phyloP scores from a whole-genome alignment of 2,113 vertebrate genomes.

The Oenanthe melanoleuca region DNA sequence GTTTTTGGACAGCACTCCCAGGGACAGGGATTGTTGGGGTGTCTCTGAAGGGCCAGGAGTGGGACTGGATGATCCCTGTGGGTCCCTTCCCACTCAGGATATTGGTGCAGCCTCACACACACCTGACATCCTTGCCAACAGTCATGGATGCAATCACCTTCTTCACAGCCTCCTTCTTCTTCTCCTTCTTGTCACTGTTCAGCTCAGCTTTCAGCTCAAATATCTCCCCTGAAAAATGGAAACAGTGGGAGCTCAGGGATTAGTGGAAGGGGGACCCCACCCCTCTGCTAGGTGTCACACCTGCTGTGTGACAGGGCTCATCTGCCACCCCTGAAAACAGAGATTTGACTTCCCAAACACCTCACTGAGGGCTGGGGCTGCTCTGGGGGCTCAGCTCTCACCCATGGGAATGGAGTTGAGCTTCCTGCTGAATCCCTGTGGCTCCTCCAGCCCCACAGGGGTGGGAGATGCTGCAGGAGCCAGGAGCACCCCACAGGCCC shows the following conservation, averaged over 20 bases:
- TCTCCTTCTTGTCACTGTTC: conserved; percentile 99
- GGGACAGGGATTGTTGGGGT: neutral
- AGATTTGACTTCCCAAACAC: neutral
- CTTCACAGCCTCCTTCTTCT: conserved; percentile 99
- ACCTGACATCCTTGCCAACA: conserved; percentile 98
- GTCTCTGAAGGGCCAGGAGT: neutral
- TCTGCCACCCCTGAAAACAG: neutral
- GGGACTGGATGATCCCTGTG: fast-evolving
- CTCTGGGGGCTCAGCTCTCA: neutral
- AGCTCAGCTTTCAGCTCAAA: conserved; percentile 98
- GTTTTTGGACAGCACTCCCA: fast-evolving
- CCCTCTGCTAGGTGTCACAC: neutral
- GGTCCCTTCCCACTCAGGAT: neutral
- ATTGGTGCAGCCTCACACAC: neutral
- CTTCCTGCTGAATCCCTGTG: fast-evolving
- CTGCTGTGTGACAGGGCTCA: fast-evolving
- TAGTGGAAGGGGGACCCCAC: too few species aligned
- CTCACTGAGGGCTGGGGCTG: fast-evolving
- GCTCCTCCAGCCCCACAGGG: neutral
- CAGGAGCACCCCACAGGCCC: neutral
- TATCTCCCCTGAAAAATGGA: conserved; percentile 87
- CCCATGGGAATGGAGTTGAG: fast-evolving
- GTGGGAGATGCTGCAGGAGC: neutral
- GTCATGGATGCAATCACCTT: conserved; percentile 99
- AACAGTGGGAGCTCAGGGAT: neutral